phyloP scores from a whole-genome alignment of 2,888 invertebrate species.

The Meandrusa payeni region DNA sequence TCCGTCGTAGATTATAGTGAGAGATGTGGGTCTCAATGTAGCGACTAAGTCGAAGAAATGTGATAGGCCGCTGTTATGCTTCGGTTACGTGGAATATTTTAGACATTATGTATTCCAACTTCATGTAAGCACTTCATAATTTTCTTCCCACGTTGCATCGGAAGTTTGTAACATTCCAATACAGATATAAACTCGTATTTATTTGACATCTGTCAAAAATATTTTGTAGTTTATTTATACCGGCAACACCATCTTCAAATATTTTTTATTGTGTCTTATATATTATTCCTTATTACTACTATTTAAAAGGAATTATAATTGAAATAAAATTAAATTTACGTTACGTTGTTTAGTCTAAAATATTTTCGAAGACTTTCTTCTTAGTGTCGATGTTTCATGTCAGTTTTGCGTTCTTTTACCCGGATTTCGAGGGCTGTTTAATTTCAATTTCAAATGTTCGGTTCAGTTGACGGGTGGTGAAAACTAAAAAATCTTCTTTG shows the following conservation, averaged over 20 bases:
- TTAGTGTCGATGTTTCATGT: too few species aligned
- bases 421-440: too few species aligned
- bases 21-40: constrained; percentile 59
- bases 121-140: too few species aligned
- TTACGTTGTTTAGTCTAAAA: too few species aligned
- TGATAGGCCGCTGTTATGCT: constrained; percentile 38
- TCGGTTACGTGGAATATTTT: constrained; percentile 29
- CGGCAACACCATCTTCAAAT: constrained; percentile 4
- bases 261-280: constrained; percentile 18
- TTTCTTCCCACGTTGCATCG: constrained; percentile 12
- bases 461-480: too few species aligned
- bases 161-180: constrained; percentile 24
- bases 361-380: too few species aligned
- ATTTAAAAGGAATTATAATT: too few species aligned
- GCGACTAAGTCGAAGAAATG: constrained; percentile 51
- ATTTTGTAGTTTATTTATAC: background rate
- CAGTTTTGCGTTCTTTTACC: too few species aligned
- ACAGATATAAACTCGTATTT: constrained; percentile 15
- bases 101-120: constrained; percentile 1
- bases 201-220: constrained; percentile 15
- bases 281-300: too few species aligned
- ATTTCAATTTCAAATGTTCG: too few species aligned
- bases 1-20: constrained; percentile 33
- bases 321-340: too few species aligned
- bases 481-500: too few species aligned